Evolutionary conservation across 2,113 vertebrate species (phyloP).

Genomic region (Girardinichthys multiradiatus): DNA sequence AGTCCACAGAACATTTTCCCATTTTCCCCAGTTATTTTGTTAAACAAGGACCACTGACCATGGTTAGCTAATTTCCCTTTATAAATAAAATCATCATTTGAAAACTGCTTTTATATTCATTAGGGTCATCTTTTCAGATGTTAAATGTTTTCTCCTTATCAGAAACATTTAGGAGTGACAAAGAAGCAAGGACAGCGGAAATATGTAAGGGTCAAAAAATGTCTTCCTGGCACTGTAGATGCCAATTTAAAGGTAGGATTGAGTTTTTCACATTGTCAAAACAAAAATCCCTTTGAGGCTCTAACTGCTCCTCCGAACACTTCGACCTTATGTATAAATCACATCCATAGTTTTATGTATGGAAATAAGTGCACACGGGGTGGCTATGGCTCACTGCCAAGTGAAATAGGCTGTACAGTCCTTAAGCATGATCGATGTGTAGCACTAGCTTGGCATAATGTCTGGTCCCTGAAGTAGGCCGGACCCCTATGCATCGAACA

Average conservation of each 20-base stretch:
- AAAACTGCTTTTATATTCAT: background rate
- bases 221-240: background rate
- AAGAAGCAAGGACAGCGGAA: background rate
- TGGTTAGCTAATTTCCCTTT: background rate
- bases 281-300: slow-evolving; percentile 16
- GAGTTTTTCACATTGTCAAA: slow-evolving; percentile 6
- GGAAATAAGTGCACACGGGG: slow-evolving; percentile 55
- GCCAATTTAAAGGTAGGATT: slow-evolving; percentile 12
- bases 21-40: too few relatives aligned
- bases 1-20: too few relatives aligned
- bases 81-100: background rate
- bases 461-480: slow-evolving; percentile 57
- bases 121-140: background rate
- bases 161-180: background rate
- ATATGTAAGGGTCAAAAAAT: background rate
- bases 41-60: too few relatives aligned
- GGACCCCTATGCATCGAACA: slow-evolving; percentile 64
- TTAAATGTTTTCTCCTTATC: background rate
- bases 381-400: slow-evolving; percentile 58
- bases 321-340: slow-evolving; percentile 46
- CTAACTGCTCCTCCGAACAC: slow-evolving; percentile 29
- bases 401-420: slow-evolving; percentile 65
- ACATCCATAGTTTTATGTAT: slow-evolving; percentile 58
- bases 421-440: slow-evolving; percentile 72
- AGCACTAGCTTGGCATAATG: slow-evolving; percentile 68